Base-by-base conservation (phyloP, 2,888 invertebrate species). In the Latheticus oryzae region DNA sequence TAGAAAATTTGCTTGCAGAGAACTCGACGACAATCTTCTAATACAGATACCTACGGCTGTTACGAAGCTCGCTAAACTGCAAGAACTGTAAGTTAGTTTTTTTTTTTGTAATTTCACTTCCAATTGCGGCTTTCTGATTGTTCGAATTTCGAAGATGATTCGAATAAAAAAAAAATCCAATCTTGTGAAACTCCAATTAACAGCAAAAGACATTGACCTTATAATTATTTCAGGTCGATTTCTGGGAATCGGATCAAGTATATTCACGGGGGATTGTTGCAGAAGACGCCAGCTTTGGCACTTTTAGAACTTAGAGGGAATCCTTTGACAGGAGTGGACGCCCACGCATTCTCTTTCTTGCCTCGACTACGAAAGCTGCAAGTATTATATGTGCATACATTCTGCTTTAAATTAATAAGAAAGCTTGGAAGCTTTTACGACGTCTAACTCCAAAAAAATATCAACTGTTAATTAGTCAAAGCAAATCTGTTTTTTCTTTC, bases 41-140 rank as follows among this genome's bases (percentile, higher is more conserved):
- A 84, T 84, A 66, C 86, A 87, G 75, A 84, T 95, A 74, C 94
- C 95, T 43, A 78, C 81, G 35, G 93, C 92, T 60, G 82, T 93
- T 62, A 84, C 84, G 63, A 86, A 87, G 76, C 82, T 94, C 75
- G 84, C 87, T 43, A 83, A 85, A 72, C 85, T 95, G 5, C 88
- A 90, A 75, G 92, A 94, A 79, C 81, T 95, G 95, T 95, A 84
- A 93, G 94, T 89, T n/a, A n/a, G n/a, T n/a, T 52, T 56, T 56
- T 32, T 17, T 23, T 54, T 45, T 19, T 37, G 12, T 17, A 43
- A 53, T 45, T 45, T 43, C 15, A 16, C 19, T n/a, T 15, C 32
- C 32, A 30, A 43, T 43, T 43, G 43, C 43, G 28, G 28, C 17
- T 38, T 47, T 50, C 45, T 47, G 21, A 47, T 47, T 47, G 21